Evolutionary conservation across 2,888 invertebrate species (phyloP).

Genomic region (Graphium colonna): DNA sequence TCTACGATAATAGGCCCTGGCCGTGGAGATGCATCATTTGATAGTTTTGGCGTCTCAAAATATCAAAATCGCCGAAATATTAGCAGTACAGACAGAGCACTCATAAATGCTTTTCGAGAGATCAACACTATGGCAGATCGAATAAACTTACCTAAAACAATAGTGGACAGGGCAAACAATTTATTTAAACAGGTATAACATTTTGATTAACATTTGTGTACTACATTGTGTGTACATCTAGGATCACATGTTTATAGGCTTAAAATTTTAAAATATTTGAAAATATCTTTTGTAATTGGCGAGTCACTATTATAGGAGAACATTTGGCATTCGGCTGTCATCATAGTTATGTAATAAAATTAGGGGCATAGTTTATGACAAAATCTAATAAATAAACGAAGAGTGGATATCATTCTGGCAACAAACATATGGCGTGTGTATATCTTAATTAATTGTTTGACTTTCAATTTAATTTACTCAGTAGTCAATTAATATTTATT

Average conservation of each 20-base stretch:
- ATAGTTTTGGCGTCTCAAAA: conserved; percentile 90
- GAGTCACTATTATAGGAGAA: too few species aligned
- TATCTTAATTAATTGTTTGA: too few species aligned
- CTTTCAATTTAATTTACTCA: too few species aligned
- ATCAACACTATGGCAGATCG: conserved; percentile 99
- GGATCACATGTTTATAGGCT: background rate
- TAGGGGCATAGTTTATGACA: too few species aligned
- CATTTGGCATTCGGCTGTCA: too few species aligned
- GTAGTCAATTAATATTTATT: too few species aligned
- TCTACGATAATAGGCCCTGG: conserved; percentile 95
- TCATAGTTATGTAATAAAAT: too few species aligned
- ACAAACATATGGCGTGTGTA: too few species aligned
- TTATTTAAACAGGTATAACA: conserved; percentile 93
- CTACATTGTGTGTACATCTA: background rate
- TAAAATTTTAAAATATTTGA: too few species aligned
- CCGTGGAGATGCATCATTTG: conserved; percentile 90
- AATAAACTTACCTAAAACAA: conserved; percentile 97
- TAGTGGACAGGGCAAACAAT: conserved; percentile 97
- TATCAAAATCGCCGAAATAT: conserved; percentile 88
- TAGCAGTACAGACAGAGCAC: conserved; percentile 95
- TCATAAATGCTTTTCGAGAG: conserved; percentile 97
- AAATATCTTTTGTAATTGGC: too few species aligned
- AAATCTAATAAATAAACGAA: too few species aligned
- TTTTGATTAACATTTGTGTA: background rate
- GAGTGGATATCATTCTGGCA: too few species aligned